Evolutionary conservation across 2,888 invertebrate genomes (phyloP), one percentile per base, ranked within the genome.

Genomic region (Tachystola acroxantha): DNA sequence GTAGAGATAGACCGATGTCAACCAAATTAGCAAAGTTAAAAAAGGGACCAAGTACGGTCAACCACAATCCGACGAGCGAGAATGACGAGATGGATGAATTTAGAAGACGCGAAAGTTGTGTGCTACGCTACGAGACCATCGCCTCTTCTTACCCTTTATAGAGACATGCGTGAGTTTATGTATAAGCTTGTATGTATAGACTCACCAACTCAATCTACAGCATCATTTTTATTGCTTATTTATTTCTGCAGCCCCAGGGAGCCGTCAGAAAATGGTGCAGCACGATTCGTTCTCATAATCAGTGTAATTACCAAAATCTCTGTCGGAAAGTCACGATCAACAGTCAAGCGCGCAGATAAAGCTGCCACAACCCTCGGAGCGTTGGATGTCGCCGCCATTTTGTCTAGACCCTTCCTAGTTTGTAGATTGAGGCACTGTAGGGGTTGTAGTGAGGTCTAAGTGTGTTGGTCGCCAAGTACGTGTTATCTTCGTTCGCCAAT

Each of bases 401-500:
- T 61, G 62, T 37, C 19, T 25, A 46, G 75, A 66, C 33, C 74
- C 43, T 44, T 24, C 24, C n/a, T n/a, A 24, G 4, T 2, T 24
- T 9, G 45, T 42, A 16, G 13, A 25, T 27, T 19, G 14, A n/a
- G 4, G 10, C 14, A 10, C 10, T 10, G 7, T 26, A 28, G 33
- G 20, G 39, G 36, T 36, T 37, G 30, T 32, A 19, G 40, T 48
- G 49, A 49, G 77, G 26, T 72, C 74, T 53, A 32, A 3, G 34
- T 46, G 58, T 34, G 45, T 42, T 69, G 74, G 84, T 57, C 57
- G 66, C 53, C 57, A 57, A 53, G 70, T 72, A 78, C 78, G 78
- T 78, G 84, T 80, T 85, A 85, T 85, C 85, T 78, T 67, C 65
- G 64, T 70, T 69, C 74, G 74, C 73, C 84, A 85, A 86, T 85